Base-by-base conservation (phyloP, 2,113 vertebrate genomes). In the Perca schrenkii region DNA sequence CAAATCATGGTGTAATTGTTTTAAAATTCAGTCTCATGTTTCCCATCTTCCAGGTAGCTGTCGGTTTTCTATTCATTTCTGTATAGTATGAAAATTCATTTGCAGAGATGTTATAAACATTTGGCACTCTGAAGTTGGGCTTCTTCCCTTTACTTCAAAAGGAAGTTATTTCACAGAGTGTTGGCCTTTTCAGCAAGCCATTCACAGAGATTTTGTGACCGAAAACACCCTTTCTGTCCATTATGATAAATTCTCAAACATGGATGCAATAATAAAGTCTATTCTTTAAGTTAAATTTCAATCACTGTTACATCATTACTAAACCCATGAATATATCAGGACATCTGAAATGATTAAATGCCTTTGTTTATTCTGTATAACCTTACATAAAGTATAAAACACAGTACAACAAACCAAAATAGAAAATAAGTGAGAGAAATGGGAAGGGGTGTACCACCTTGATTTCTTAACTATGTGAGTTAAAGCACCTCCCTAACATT, bases 331-430 rank as follows among this genome's bases (percentile, higher is more conserved):
- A 84, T 19, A 78, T 60, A 80, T 56, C 22, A 62, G 64, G 74
- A 88, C 46, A 88, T 56, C 4, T 47, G 28, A 21, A 76, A 65
- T 85, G 85, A 77, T 91, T 94, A 92, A 86, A 93, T 88, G 79
- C 54, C 89, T 92, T 89, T 85, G 69, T 95, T 90, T 92, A 94
- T 94, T 95, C 81, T 82, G 58, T 78, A 89, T 86, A 87, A 92
- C 79, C 85, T 83, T 86, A 92, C 90, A 93, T 93, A 75, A 89
- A 93, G 91, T 96, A 95, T 92, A 95, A 96, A 96, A 95, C 88
- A 94, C 92, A 93, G 66, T 91, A 93, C 89, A 88, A 92, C 83
- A 87, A 92, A 93, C 89, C 84, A 92, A 94, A 93, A 94, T 91
- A 85, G 73, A 91, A 94, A 93, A 88, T 62, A 90, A 88, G 81